Percentiles rank a stretch among this genome's conserved stretches.
These are phyloP conservation scores for Sebastolobus alascanus DNA, from an alignment of 2,797 vertebrate species.

Conservation along the genomic window DNA sequence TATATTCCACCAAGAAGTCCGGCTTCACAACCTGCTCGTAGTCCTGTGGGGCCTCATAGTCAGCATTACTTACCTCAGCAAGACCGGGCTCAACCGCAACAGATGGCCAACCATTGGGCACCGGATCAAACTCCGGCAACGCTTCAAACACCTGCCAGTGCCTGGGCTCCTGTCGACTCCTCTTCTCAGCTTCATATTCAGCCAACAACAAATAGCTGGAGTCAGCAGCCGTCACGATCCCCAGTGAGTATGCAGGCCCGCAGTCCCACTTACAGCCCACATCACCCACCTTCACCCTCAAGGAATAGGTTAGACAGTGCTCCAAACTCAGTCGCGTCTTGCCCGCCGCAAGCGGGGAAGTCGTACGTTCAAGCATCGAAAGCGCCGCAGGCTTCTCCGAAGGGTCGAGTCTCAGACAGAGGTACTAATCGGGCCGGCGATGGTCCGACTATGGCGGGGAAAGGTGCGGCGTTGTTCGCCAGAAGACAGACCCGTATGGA, in stretches of 20 bases:
- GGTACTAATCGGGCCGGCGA: slow-evolving; percentile 78
- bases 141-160: slow-evolving; percentile 70
- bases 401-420: slow-evolving; percentile 67
- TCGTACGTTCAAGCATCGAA: slow-evolving; percentile 75
- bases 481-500: slow-evolving; percentile 96
- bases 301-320: slow-evolving; percentile 68
- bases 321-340: slow-evolving; percentile 75
- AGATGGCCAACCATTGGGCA: slow-evolving; percentile 71
- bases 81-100: slow-evolving; percentile 70
- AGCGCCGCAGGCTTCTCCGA: slow-evolving; percentile 75
- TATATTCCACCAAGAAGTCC: slow-evolving; percentile 80
- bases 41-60: slow-evolving; percentile 53
- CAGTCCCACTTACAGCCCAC: slow-evolving; percentile 69
- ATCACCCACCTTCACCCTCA: slow-evolving; percentile 68
- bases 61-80: slow-evolving; percentile 71
- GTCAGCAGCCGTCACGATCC: slow-evolving; percentile 74
- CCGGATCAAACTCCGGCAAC: slow-evolving; percentile 69
- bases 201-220: slow-evolving; percentile 73
- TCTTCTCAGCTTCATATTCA: slow-evolving; percentile 76
- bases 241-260: slow-evolving; percentile 84
- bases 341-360: slow-evolving; percentile 67
- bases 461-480: slow-evolving; percentile 94
- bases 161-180: slow-evolving; percentile 65
- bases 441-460: slow-evolving; percentile 88
- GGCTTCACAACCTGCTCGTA: slow-evolving; percentile 65